These are phyloP conservation scores for Dromococcyx pavoninus DNA, from an alignment of 2,797 vertebrate genomes.

Conservation along the genomic window DNA sequence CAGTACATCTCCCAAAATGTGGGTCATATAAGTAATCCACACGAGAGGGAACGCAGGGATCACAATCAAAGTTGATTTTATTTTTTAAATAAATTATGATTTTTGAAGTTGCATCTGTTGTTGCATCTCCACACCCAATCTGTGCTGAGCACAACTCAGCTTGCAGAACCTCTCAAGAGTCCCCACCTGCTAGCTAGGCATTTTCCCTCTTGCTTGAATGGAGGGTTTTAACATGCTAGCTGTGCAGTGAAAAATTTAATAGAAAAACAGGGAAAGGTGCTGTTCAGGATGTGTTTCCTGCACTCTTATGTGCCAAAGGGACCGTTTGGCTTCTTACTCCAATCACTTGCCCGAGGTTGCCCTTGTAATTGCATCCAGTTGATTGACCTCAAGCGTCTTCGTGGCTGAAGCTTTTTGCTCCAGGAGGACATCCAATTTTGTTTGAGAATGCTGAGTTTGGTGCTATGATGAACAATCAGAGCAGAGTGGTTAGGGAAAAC, in stretches of 20 bases:
- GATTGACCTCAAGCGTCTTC: background rate
- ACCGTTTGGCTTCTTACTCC: background rate
- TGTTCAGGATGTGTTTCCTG: background rate
- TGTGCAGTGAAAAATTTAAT: background rate
- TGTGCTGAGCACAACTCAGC: background rate
- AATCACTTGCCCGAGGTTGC: background rate
- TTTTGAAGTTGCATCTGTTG: background rate
- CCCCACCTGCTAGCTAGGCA: background rate
- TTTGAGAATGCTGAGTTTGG: background rate
- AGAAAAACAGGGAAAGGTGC: background rate
- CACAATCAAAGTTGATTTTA: background rate
- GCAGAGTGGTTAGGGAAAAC: background rate
- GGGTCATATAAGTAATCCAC: background rate
- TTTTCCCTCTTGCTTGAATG: background rate
- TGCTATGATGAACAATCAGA: background rate
- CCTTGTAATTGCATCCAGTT: background rate
- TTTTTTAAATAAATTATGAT: background rate
- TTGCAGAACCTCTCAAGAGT: background rate
- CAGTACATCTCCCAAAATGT: background rate
- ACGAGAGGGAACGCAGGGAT: background rate
- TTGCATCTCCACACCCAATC: accelerated
- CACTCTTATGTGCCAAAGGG: background rate
- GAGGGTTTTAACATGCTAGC: background rate
- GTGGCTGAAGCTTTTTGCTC: background rate
- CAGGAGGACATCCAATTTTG: background rate